These are phyloP conservation scores for Burhinus bistriatus DNA, from an alignment of 2,113 vertebrate genomes.

Conservation along the genomic window DNA sequence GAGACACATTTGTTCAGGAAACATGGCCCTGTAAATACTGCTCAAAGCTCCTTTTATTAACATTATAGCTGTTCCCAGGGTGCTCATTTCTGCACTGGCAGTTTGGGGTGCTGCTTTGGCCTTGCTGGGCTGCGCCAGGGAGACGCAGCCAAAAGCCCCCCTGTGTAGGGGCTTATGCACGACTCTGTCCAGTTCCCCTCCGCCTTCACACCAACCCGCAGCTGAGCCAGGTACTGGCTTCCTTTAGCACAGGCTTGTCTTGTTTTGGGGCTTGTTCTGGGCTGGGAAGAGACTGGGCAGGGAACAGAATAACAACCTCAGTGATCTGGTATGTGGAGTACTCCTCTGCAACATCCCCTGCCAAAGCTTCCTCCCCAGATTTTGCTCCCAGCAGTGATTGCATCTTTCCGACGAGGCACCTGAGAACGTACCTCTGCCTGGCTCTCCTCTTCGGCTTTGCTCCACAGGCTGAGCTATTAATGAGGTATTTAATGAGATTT, in stretches of 20 bases:
- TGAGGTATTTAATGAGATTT: not conserved
- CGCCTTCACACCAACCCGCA: rapidly evolving
- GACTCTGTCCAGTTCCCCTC: not conserved
- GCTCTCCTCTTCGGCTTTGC: not conserved
- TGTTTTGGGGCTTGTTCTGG: not conserved
- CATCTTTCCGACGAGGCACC: rapidly evolving
- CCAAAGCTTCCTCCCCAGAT: not conserved
- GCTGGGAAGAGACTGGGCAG: not conserved
- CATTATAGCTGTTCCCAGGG: not conserved
- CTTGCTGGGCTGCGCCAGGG: not conserved
- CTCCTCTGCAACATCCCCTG: not conserved
- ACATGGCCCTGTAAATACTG: not conserved
- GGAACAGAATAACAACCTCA: not conserved
- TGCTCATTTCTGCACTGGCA: rapidly evolving
- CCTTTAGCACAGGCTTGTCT: not conserved
- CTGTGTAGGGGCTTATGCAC: not conserved
- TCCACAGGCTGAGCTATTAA: not conserved
- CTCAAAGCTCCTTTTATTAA: not conserved
- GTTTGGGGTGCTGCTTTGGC: not conserved
- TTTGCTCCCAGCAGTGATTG: not conserved
- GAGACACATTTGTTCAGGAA: not conserved
- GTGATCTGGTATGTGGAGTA: not conserved
- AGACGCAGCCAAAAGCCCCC: not conserved
- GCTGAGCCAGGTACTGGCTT: not conserved
- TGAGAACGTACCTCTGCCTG: not conserved